Conservation (phyloP, 1,140 invertebrate genomes). For the Arion vulgaris region DNA sequence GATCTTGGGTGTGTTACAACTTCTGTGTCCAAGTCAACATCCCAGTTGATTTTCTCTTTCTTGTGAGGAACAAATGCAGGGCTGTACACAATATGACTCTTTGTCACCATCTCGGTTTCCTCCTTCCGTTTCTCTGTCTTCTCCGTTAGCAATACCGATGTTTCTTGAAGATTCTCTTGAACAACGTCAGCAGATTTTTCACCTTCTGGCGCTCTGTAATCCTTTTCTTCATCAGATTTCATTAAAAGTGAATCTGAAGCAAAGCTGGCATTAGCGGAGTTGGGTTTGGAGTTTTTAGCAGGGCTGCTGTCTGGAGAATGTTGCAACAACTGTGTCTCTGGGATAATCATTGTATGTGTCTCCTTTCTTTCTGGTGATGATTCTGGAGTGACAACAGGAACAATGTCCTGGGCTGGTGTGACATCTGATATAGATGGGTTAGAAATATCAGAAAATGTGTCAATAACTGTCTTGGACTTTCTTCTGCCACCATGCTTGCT, state of each 20-base stretch:
- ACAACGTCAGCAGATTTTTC: background rate
- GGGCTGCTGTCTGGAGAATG: background rate
- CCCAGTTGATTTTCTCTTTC: conserved; percentile 21
- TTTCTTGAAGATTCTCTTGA: background rate
- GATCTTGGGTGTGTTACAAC: background rate
- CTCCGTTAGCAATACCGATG: too few relatives aligned
- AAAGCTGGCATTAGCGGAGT: background rate
- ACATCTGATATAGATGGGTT: background rate
- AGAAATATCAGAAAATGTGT: background rate
- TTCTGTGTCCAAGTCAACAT: background rate
- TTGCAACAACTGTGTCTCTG: background rate
- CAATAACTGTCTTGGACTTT: background rate
- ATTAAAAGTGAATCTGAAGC: conserved; percentile 14
- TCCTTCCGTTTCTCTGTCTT: background rate
- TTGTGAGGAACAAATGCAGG: conserved; percentile 15
- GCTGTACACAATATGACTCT: background rate
- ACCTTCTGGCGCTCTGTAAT: background rate
- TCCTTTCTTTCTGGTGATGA: background rate
- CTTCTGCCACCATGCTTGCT: background rate
- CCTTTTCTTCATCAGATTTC: conserved; percentile 6
- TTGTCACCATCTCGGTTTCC: background rate
- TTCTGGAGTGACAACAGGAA: background rate
- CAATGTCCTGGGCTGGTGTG: background rate
- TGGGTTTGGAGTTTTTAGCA: conserved; percentile 9
- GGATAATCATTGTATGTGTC: background rate